These are phyloP conservation scores for Acleris laterana DNA, from an alignment of 2,888 invertebrate genomes.

Conservation along the genomic window DNA sequence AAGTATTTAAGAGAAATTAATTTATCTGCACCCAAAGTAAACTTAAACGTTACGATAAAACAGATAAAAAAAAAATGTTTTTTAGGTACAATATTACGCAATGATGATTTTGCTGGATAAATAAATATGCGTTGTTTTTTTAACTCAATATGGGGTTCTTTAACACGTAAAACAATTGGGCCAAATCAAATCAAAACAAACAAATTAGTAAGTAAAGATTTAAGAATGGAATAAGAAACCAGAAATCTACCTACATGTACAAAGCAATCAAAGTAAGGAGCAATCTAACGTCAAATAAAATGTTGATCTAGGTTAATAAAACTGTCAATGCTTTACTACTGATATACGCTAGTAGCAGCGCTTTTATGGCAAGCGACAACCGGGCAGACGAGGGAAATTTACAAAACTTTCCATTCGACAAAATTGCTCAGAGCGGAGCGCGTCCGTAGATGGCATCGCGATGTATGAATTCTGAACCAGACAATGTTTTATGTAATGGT, in stretches of 20 bases:
- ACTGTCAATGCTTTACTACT: constrained; percentile 18
- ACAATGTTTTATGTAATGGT: constrained; percentile 40
- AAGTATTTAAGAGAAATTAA: no score
- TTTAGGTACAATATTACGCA: no score
- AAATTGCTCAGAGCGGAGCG: constrained; percentile 38
- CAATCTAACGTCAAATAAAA: constrained; percentile 14
- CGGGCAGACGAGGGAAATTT: constrained; percentile 34
- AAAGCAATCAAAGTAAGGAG: constrained; percentile 8
- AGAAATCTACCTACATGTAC: not conserved
- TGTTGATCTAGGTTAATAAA: constrained; percentile 24
- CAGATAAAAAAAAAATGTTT: no score
- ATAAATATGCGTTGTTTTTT: no score
- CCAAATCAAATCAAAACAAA: no score
- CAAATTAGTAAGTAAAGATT: no score
- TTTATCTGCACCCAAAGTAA: no score
- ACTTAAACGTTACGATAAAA: no score
- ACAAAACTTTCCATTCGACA: constrained; percentile 39
- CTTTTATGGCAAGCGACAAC: constrained; percentile 29
- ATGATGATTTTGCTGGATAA: no score
- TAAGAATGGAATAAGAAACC: no score
- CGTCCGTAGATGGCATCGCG: constrained; percentile 11
- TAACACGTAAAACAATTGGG: no score
- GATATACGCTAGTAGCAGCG: constrained; percentile 2
- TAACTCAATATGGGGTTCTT: no score
- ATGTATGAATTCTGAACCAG: constrained; percentile 16